Evolutionary conservation across 2,113 vertebrate species (phyloP), one percentile per base, ranked within the genome.

Genomic region (Talpa occidentalis): DNA sequence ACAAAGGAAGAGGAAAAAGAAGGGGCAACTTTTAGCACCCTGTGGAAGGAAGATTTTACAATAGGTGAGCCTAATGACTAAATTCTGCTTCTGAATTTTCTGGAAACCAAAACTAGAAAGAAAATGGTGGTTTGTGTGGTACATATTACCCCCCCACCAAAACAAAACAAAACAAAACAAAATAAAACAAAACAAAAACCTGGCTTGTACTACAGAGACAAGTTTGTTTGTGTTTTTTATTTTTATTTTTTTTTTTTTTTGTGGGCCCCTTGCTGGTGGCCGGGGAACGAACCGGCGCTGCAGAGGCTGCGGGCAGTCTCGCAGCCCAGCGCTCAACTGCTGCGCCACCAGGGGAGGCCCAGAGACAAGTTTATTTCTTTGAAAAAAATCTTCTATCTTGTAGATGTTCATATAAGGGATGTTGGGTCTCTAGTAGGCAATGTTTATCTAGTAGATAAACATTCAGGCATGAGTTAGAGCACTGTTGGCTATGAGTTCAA

Each of bases 61-160:
- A 28, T 19, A 42, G 26, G 73, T 59, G 11, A 79, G 82, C 5
- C 66, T 30, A 40, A 6, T 54, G 44, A 64, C 42, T 80, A 32
- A 84, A 89, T 83, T 93, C 37, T 93, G 88, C 19, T 28, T 37
- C 4, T 88, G 66, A 91, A 74, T 89, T 91, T 93, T 62, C 80
- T 77, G 42, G 22, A 96, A 96, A 74, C 8, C 10, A 62, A 79
- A 88, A 42, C 30, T 76, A 70, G 35, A 81, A 77, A 44, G 54
- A 17, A 91, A 90, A 89, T 40, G 28, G 19, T 52, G 15, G 11
- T 80, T 91, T 86, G 32, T 40, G 37, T 82, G 42, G 59, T 73
- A 19, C 52, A 49, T 91, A 59, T 30, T 81, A 42, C n/a, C n/a
- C n/a, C n/a, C n/a, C n/a, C n/a, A n/a, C n/a, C n/a, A n/a, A n/a